Evolutionary conservation across 2,113 vertebrate species (phyloP), one percentile per base, ranked within the genome.

Genomic region (Madoqua kirkii): DNA sequence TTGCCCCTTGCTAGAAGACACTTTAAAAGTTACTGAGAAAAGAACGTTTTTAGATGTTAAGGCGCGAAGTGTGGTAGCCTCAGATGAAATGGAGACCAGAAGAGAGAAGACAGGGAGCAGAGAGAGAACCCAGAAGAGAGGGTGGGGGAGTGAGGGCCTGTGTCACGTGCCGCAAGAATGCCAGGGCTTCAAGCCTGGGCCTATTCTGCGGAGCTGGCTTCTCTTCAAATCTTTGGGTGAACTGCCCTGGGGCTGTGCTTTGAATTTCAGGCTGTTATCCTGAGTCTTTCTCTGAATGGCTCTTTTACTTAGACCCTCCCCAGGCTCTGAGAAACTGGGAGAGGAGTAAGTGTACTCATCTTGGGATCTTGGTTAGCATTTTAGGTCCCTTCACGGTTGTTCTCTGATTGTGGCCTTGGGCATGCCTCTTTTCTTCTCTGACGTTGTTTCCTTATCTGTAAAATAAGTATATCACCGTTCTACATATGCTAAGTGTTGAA

Each of bases 161-260:
- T 15, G 43, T 16, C 76, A 5, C 4, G 6, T n/a, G 48, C 23
- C 3, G 7, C 16, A 5, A 1, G 55, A 16, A 25, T 7, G 5
- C 17, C 62, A 52, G 55, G 48, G 43, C 59, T 82, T 86, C 62
- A 52, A 45, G 92, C 89, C 87, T 36, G 52, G 92, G 88, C 94
- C 83, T 95, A 87, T 40, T 91, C 57, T 31, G 29, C 54, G 40
- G 64, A 93, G 36, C 81, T 92, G 91, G 29, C 62, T 78, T 48
- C 33, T 78, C 57, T 86, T 87, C 82, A 88, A 6, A 25, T 36
- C 25, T 29, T 45, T n/a, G 12, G 33, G 7, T 64, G 7, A 50
- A 27, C 33, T 76, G 50, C 60, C 94, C 48, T 7, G 16, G 48
- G 55, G 82, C 45, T 91, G 23, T 94, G 93, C 62, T 96, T 89